Evolutionary conservation across 92 coral and sea anemone species (phyloP), one percentile per base, ranked within the genome.

Genomic region (Scolanthus callimorphus): DNA sequence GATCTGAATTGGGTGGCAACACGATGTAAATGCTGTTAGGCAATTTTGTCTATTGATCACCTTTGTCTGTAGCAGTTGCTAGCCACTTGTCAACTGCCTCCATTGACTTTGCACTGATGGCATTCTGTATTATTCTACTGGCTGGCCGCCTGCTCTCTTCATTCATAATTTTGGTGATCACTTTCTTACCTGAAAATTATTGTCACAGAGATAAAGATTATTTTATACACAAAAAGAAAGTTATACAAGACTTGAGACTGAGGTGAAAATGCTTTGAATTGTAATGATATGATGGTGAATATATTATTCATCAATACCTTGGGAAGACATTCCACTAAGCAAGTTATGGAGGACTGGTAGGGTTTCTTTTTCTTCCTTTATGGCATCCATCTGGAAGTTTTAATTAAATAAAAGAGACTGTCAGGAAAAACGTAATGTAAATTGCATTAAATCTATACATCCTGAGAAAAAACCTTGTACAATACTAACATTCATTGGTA

Each of bases 1-100:
- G n/a, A n/a, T n/a, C n/a, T n/a, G n/a, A n/a, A n/a, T n/a, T n/a
- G n/a, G n/a, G n/a, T n/a, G n/a, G n/a, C n/a, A n/a, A n/a, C n/a
- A n/a, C n/a, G n/a, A n/a, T n/a, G n/a, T n/a, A n/a, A n/a, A n/a
- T n/a, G n/a, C n/a, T n/a, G n/a, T n/a, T n/a, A n/a, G n/a, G n/a
- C n/a, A n/a, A n/a, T n/a, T n/a, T n/a, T n/a, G n/a, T n/a, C 3
- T 21, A 4, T 19, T 44, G 39, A 68, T 11, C 22, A 87, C 96
- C 96, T 71, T 76, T 83, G 47, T 78, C 73, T 17, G 78, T 87
- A 2, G 96, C 86, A 20, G 83, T 87, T n/a, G 70, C 56, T 1
- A 87, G 41, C 96, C 96, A 87, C 29, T 65, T 69, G 39, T 87
- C 80, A 27, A 87, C 83, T 27, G 90, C 74, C 6, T 87, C 86